These are phyloP conservation scores for Rhegmatorhina hoffmannsi DNA, from an alignment of 2,113 vertebrate genomes.

Conservation along the genomic window DNA sequence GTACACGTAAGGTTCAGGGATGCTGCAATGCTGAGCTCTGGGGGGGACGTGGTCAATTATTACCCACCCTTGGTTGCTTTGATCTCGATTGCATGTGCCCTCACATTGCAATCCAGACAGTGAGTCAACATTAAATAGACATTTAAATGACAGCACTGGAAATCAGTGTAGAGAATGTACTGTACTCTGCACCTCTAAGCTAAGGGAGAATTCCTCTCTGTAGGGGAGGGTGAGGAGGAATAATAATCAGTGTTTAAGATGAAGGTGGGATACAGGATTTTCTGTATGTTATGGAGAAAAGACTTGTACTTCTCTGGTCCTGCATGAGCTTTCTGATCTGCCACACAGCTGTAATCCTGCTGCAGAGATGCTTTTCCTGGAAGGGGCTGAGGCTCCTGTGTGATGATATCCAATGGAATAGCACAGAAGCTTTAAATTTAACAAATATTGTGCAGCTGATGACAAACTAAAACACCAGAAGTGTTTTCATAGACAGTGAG, in stretches of 20 bases:
- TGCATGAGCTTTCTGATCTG: neutral
- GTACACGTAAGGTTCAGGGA: accelerated
- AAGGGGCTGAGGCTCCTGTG: neutral
- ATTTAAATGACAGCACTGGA: neutral
- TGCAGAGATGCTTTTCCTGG: neutral
- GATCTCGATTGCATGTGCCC: neutral
- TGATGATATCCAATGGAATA: neutral
- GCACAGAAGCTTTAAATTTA: neutral
- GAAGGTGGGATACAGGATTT: neutral
- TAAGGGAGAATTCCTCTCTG: neutral
- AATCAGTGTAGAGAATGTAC: neutral
- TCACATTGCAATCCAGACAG: neutral
- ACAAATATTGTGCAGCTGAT: neutral
- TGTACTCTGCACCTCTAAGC: neutral
- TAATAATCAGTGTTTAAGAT: neutral
- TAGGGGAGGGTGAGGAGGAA: neutral
- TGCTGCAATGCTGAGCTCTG: neutral
- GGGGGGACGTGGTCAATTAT: neutral
- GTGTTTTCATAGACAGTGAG: neutral
- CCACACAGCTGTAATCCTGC: neutral
- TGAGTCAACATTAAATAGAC: neutral
- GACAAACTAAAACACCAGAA: neutral
- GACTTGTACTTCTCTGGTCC: neutral
- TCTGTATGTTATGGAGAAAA: neutral
- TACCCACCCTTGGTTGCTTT: neutral